These are phyloP conservation scores for Lepidurus arcticus DNA, from an alignment of 1,140 invertebrate genomes.

Conservation along the genomic window DNA sequence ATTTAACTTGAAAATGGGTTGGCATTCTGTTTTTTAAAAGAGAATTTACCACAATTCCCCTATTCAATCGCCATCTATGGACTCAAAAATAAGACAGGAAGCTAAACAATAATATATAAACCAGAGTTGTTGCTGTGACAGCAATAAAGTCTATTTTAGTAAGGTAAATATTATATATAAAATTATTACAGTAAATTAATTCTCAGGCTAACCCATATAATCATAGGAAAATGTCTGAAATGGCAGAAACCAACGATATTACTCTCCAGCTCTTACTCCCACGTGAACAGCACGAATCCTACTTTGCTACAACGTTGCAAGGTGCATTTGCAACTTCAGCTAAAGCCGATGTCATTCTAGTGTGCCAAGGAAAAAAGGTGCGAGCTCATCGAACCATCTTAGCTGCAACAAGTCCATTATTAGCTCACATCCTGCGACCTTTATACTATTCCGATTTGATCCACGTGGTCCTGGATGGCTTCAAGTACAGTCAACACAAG, in stretches of 20 bases:
- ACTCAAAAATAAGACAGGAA: too few species aligned
- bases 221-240: background rate
- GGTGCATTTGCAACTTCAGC: background rate
- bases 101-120: too few species aligned
- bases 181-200: background rate
- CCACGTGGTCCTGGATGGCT: background rate
- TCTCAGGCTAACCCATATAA: background rate
- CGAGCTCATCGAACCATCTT: constrained; percentile 1
- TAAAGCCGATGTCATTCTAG: background rate
- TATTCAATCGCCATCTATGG: too few species aligned
- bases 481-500: background rate
- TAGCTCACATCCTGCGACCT: background rate
- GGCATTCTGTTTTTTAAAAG: too few species aligned
- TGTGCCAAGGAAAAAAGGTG: background rate
- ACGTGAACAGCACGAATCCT: constrained; percentile 5
- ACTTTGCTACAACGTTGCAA: background rate
- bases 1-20: too few species aligned
- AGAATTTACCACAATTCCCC: too few species aligned
- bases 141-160: too few species aligned
- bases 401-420: background rate
- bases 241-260: background rate
- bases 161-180: too few species aligned
- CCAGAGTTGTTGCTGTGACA: too few species aligned
- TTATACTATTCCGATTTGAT: background rate
- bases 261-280: background rate